Conservation (phyloP, 2,888 invertebrate species). For the Podotricha telesiphe region DNA sequence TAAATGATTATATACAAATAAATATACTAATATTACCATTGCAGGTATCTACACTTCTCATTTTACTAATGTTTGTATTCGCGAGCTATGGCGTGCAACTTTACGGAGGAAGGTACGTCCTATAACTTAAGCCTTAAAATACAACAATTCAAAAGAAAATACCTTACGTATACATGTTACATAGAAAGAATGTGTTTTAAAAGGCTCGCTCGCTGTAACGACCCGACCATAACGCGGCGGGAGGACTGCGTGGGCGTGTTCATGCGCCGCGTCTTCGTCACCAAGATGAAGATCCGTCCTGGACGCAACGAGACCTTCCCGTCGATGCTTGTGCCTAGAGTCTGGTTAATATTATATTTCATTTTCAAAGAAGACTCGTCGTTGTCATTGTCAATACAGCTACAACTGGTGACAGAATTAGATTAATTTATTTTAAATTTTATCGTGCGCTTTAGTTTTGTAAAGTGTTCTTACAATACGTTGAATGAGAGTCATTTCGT, state of each 20-base stretch:
- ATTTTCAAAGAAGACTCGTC: too few species aligned
- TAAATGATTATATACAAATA: too few species aligned
- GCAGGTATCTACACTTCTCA: conserved; percentile 96
- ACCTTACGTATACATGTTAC: too few species aligned
- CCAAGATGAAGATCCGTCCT: conserved; percentile 96
- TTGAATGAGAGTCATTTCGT: too few species aligned
- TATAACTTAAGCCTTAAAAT: too few species aligned
- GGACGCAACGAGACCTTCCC: conserved; percentile 94
- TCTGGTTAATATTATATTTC: conserved; percentile 88
- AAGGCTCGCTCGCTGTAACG: conserved; percentile 88
- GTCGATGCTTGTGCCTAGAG: conserved; percentile 96
- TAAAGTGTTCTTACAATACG: too few species aligned
- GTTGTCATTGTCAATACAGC: too few species aligned
- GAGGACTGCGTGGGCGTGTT: conserved; percentile 97
- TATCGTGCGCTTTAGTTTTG: too few species aligned
- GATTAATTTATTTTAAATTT: too few species aligned
- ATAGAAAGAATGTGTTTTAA: not conserved
- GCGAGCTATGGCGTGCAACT: conserved; percentile 99
- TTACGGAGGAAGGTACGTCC: conserved; percentile 89
- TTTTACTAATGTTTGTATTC: conserved; percentile 99
- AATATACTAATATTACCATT: not conserved
- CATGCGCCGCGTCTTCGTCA: conserved; percentile 97
- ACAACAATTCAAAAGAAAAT: not conserved
- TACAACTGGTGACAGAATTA: too few species aligned
- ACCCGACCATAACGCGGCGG: conserved; percentile 92